Conservation (phyloP, 2,797 vertebrate species). For the Amphiprion clarkii region DNA sequence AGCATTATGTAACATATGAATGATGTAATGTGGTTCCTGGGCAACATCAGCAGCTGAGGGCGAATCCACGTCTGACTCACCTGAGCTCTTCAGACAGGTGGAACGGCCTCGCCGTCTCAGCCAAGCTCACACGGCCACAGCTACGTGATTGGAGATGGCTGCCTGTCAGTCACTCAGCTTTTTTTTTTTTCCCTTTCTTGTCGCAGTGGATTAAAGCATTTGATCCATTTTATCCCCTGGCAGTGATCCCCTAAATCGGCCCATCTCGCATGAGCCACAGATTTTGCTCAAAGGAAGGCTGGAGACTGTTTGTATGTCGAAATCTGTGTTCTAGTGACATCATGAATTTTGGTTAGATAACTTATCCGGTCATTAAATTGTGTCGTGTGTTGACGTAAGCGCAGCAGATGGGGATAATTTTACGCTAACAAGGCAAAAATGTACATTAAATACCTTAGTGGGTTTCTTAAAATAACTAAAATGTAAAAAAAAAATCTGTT, state of each 20-base stretch:
- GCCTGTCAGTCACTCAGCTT: conserved; percentile 48
- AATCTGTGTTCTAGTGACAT: conserved; percentile 40
- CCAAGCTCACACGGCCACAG: conserved; percentile 24
- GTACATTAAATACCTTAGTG: not conserved
- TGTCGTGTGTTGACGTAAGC: not conserved
- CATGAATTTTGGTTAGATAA: conserved; percentile 56
- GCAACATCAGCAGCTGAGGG: conserved; percentile 73
- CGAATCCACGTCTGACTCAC: conserved; percentile 72
- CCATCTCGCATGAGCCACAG: conserved; percentile 56
- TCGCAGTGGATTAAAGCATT: conserved; percentile 71
- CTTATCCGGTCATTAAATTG: conserved; percentile 12
- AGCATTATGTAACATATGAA: conserved; percentile 80
- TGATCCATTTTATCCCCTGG: conserved; percentile 74
- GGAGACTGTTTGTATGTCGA: conserved; percentile 33
- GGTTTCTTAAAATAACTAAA: not conserved
- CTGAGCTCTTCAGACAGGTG: conserved; percentile 70
- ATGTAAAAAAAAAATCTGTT: not conserved
- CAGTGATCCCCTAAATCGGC: conserved; percentile 70
- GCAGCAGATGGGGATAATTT: not conserved
- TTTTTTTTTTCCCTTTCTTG: conserved; percentile 20
- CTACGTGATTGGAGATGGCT: conserved; percentile 23
- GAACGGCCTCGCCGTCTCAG: conserved; percentile 27
- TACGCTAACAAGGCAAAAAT: not conserved
- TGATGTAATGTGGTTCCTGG: conserved; percentile 81
- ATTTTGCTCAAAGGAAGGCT: conserved; percentile 47